A percentile compares a stretch with the other conserved stretches of the same genome.
Conservation (phyloP, 2,888 invertebrate genomes). For the Lycaena phlaeas region DNA sequence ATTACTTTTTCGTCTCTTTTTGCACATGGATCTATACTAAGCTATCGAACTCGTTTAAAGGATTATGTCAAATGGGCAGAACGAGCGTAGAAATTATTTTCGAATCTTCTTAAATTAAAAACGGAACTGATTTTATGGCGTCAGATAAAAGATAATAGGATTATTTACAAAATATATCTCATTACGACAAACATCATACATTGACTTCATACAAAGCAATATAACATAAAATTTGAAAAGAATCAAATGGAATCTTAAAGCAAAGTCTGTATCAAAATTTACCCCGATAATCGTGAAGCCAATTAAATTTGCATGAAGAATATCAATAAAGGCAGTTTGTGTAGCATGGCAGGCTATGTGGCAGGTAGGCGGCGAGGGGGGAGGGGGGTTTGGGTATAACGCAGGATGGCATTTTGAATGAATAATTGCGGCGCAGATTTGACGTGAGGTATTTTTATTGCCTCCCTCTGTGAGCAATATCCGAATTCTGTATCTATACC, state of each 20-base stretch:
- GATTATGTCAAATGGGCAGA: too few species aligned
- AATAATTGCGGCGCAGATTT: slow-evolving; percentile 60
- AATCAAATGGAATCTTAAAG: too few species aligned
- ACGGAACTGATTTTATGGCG: too few species aligned
- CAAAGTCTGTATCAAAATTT: slow-evolving; percentile 9
- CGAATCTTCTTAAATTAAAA: too few species aligned
- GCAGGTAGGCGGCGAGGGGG: slow-evolving; percentile 13
- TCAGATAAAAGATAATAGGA: too few species aligned
- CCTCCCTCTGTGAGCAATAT: slow-evolving; percentile 43
- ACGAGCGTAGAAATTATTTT: too few species aligned
- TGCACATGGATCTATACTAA: too few species aligned
- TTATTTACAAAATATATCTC: too few species aligned
- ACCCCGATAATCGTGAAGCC: slow-evolving; percentile 16
- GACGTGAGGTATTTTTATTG: slow-evolving; percentile 65
- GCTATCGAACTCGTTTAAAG: too few species aligned
- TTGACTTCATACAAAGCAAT: neutral
- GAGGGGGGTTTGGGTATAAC: slow-evolving; percentile 21
- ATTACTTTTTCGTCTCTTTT: too few species aligned
- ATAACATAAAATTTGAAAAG: too few species aligned
- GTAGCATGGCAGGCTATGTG: slow-evolving; percentile 15
- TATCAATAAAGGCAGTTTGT: slow-evolving; percentile 20
- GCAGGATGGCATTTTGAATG: slow-evolving; percentile 54
- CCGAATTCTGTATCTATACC: slow-evolving; percentile 34
- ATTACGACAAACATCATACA: too few species aligned
- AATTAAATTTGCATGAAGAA: slow-evolving; percentile 23